Evolutionary conservation across 2,113 vertebrate genomes (phyloP), one percentile per base, ranked within the genome.

Genomic region (Chaetodon auriga): DNA sequence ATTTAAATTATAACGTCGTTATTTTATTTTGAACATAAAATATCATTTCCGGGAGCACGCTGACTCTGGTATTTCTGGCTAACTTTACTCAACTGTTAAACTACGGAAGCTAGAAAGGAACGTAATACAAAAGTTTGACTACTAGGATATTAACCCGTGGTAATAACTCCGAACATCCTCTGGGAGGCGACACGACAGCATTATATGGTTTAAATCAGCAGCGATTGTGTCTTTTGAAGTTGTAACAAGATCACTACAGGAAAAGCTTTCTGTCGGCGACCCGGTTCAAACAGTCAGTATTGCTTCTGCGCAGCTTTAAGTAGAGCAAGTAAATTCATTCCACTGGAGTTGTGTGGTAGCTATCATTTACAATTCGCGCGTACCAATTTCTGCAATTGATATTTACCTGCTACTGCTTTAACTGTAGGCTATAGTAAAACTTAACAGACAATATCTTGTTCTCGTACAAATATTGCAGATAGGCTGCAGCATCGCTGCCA

Each of bases 21-120:
- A 2, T 0, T 51, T 85, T 87, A 81, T 38, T 85, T 75, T 76
- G 53, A 38, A 7, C 43, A 45, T 5, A 2, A 14, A 51, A 6
- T 46, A 0, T 1, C 0, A 62, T 66, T 81, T 61, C 75, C 78
- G 80, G 68, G 70, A 53, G 0, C 0, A 9, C 10, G 3, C 6
- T 9, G 9, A 57, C 7, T 6, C 0, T 6, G 5, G 0, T 6
- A 6, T 45, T 66, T 48, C 16, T 9, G 30, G 36, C 4, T 58
- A 41, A 35, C 62, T 83, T 78, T 6, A 38, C 8, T 5, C 2
- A 25, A 1, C 1, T 58, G 2, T 25, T 15, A 2, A 43, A 49
- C 65, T 89, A 90, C 83, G 83, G 87, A 88, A 90, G 51, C 70
- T 35, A 30, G 0, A 14, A 65, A 12, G 57, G 71, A 68, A 53